Percentiles rank a stretch among this genome's conserved stretches.
Conservation (phyloP, 2,797 vertebrate genomes). For the Vespertilio murinus region DNA sequence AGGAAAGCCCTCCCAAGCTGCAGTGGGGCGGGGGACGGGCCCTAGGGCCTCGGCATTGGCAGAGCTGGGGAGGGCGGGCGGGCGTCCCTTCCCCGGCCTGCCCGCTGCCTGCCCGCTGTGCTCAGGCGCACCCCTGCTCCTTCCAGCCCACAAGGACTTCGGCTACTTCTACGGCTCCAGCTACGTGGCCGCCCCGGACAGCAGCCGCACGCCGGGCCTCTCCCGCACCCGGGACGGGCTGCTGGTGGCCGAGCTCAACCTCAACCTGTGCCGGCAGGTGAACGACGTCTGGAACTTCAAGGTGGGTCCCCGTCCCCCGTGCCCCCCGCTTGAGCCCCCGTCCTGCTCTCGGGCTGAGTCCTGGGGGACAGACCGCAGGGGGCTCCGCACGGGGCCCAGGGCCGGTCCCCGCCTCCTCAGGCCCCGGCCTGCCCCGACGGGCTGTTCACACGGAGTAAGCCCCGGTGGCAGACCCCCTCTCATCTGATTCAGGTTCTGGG, state of each 20-base stretch:
- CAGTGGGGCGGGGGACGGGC: not conserved
- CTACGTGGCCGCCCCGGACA: conserved; percentile 93
- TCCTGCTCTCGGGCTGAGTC: not conserved
- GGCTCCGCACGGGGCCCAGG: not conserved
- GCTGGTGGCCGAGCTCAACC: conserved; percentile 92
- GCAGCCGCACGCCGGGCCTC: conserved; percentile 93
- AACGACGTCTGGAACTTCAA: conserved; percentile 96
- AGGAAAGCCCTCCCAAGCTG: not conserved
- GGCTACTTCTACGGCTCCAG: conserved; percentile 99
- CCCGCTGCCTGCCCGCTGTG: accelerated
- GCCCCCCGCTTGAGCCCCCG: not conserved
- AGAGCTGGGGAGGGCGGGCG: not conserved
- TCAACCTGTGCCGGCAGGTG: conserved; percentile 96
- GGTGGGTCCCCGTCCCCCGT: conserved; percentile 81
- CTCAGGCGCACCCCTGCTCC: not conserved
- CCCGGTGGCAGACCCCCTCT: conserved; percentile 7
- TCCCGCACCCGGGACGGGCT: conserved; percentile 92
- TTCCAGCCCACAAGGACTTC: conserved; percentile 92
- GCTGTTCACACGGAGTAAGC: too few species aligned
- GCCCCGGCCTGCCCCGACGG: not conserved
- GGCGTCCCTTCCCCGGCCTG: accelerated
- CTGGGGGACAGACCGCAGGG: accelerated
- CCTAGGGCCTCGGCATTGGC: not conserved
- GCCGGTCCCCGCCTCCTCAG: not conserved
- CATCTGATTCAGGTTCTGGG: conserved; percentile 59